Evolutionary conservation across 2,888 invertebrate genomes (phyloP).

Genomic region (Protodeltote pygarga): DNA sequence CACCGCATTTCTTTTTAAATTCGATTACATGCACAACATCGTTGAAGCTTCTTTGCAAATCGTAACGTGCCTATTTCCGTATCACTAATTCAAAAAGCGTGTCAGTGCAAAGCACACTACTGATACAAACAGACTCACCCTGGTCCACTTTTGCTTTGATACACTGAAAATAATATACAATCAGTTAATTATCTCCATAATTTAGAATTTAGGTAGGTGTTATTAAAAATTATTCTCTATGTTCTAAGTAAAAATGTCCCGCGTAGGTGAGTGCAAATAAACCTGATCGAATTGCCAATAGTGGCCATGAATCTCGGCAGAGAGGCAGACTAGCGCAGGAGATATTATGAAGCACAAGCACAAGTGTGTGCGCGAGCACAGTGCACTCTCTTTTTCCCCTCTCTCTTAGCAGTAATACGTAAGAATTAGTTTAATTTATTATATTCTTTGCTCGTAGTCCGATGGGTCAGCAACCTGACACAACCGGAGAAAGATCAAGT

Average conservation of each 20-base stretch:
- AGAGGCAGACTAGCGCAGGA: no score
- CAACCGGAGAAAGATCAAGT: no score
- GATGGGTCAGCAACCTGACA: no score
- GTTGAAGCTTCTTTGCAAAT: constrained; percentile 37
- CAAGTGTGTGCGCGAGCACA: no score
- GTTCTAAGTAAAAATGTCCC: constrained; percentile 44
- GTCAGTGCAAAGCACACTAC: constrained; percentile 63
- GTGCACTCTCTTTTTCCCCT: no score
- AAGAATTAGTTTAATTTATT: no score
- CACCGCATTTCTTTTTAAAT: constrained; percentile 35
- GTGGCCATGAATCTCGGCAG: no score
- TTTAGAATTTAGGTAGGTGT: constrained; percentile 11
- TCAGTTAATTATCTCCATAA: constrained; percentile 54
- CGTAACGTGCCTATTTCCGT: constrained; percentile 13
- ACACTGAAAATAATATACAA: constrained; percentile 81
- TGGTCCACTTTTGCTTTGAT: constrained; percentile 80
- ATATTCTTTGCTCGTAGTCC: no score
- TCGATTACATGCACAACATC: constrained; percentile 49
- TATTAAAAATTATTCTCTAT: constrained; percentile 23
- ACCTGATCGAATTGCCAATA: no score
- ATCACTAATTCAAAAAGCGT: constrained; percentile 52
- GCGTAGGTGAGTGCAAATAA: constrained; percentile 34
- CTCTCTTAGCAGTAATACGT: no score
- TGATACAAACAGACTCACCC: constrained; percentile 73
- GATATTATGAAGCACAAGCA: no score